These are phyloP conservation scores for Melanotus villosus DNA, from an alignment of 2,888 invertebrate species.

Conservation along the genomic window DNA sequence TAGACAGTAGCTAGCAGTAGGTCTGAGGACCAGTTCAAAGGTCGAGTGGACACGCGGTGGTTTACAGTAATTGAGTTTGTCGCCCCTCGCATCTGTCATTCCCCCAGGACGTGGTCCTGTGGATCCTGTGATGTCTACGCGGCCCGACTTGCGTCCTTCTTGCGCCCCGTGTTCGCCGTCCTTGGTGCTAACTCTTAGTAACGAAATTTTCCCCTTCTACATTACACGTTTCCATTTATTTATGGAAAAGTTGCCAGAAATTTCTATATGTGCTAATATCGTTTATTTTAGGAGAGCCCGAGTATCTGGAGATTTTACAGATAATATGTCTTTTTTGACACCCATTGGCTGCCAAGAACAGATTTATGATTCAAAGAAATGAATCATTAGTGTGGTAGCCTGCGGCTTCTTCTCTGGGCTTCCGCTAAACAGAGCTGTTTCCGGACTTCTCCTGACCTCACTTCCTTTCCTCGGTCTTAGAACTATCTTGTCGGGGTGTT, in stretches of 20 bases:
- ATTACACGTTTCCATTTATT: conserved; percentile 22
- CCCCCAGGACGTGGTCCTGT: conserved; percentile 55
- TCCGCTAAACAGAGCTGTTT: conserved; percentile 52
- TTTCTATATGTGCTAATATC: conserved; percentile 25
- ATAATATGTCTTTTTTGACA: conserved; percentile 53
- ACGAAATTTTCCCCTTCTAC: conserved; percentile 35
- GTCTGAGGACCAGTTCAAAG: conserved; percentile 58
- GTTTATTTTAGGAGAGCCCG: conserved; percentile 25
- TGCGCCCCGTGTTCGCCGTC: conserved; percentile 22
- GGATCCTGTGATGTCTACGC: conserved; percentile 44
- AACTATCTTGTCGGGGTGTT: conserved; percentile 11
- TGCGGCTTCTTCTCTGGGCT: conserved; percentile 57
- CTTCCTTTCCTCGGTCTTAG: conserved; percentile 29
- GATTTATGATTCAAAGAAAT: conserved; percentile 62
- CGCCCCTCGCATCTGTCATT: conserved; percentile 59
- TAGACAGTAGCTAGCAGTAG: conserved; percentile 34
- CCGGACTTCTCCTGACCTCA: conserved; percentile 45
- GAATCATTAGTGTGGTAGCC: conserved; percentile 62
- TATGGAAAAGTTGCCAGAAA: conserved; percentile 30
- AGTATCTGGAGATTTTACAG: conserved; percentile 38
- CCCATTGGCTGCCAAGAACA: conserved; percentile 58
- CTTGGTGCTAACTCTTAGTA: conserved; percentile 27
- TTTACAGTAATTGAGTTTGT: conserved; percentile 64
- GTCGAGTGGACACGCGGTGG: conserved; percentile 63
- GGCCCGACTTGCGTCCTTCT: conserved; percentile 16